phyloP scores from a whole-genome alignment of 23 tunicate species.

The Phallusia fumigata region DNA sequence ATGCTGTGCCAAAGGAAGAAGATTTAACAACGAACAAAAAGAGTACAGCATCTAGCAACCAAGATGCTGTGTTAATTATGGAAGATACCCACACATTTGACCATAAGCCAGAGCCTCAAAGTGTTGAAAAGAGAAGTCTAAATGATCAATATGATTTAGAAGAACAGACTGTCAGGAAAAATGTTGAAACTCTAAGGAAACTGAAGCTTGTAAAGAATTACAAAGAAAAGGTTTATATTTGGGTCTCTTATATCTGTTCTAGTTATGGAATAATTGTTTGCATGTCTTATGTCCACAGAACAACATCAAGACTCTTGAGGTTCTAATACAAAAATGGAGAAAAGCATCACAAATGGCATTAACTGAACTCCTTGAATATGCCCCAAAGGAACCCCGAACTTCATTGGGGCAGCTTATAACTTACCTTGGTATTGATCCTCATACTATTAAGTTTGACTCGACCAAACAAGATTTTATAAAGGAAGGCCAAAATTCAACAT shows the following conservation, averaged over 20 bases:
- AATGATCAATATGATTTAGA: background rate
- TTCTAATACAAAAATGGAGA: slow-evolving; percentile 29
- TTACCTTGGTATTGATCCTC: slow-evolving; percentile 17
- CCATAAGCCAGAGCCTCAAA: too few relatives aligned
- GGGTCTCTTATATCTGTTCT: background rate
- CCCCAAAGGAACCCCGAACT: slow-evolving; percentile 14
- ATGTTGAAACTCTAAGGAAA: slow-evolving; percentile 3
- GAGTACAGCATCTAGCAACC: too few relatives aligned
- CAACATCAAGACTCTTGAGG: slow-evolving; percentile 22
- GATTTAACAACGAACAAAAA: too few relatives aligned
- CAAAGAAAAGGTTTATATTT: slow-evolving; percentile 16
- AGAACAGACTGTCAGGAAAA: background rate
- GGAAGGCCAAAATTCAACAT: too few relatives aligned
- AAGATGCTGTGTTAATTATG: too few relatives aligned
- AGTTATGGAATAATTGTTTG: background rate
- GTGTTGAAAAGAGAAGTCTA: too few relatives aligned
- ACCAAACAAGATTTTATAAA: background rate
- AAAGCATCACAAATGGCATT: slow-evolving; percentile 24
- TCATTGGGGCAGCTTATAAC: slow-evolving; percentile 13
- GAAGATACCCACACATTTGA: too few relatives aligned
- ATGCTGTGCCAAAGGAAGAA: too few relatives aligned
- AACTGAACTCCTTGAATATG: slow-evolving; percentile 19
- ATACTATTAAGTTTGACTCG: background rate
- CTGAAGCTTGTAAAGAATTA: slow-evolving; percentile 9
- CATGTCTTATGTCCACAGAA: slow-evolving; percentile 4